Evolutionary conservation across 2,113 vertebrate species (phyloP).

Genomic region (Passer montanus): DNA sequence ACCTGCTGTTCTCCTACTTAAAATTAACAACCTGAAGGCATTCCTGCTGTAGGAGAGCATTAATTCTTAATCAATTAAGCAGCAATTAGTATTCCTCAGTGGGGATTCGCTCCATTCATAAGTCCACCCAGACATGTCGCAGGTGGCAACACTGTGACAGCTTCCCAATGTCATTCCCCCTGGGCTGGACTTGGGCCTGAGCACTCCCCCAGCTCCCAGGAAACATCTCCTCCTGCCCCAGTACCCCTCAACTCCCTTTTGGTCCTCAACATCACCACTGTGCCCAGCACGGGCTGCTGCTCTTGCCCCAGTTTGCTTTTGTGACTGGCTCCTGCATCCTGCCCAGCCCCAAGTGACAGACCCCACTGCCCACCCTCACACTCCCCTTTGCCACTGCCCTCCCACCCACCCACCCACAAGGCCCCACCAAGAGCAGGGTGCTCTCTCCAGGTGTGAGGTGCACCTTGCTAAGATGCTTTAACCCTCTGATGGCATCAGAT

Average conservation of each 20-base stretch:
- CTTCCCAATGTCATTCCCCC: rapidly evolving
- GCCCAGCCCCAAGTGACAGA: background rate
- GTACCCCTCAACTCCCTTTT: background rate
- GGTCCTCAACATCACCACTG: background rate
- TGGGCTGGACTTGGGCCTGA: rapidly evolving
- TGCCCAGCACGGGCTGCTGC: background rate
- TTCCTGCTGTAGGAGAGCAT: background rate
- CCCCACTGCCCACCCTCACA: background rate
- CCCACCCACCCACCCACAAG: background rate
- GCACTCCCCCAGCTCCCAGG: background rate
- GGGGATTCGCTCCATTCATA: background rate
- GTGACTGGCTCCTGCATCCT: background rate
- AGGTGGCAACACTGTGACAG: background rate
- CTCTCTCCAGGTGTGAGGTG: background rate
- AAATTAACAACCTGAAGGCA: background rate
- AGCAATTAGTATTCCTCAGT: background rate
- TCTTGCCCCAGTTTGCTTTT: background rate
- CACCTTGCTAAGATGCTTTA: background rate
- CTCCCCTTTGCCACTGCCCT: background rate
- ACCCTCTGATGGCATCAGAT: background rate
- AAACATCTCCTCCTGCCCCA: background rate
- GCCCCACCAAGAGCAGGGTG: background rate
- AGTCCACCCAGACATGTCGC: rapidly evolving
- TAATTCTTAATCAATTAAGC: background rate
- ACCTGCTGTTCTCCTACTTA: background rate